Conservation (phyloP, 2,797 vertebrate genomes). For the Epinephelus malabaricus region DNA sequence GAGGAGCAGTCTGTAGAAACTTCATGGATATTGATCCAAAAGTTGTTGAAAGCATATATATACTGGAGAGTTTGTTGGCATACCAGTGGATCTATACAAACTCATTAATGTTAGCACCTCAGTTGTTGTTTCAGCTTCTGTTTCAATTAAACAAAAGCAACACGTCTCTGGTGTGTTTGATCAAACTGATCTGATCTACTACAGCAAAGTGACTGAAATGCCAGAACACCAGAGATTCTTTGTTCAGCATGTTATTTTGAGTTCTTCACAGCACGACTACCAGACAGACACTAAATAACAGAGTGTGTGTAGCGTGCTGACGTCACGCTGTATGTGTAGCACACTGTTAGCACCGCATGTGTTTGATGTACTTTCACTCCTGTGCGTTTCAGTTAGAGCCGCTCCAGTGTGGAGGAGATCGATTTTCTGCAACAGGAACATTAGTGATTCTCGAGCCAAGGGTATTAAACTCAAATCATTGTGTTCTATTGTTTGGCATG, state of each 20-base stretch:
- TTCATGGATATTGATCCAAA: background rate
- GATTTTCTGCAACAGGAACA: conserved; percentile 87
- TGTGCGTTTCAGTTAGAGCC: conserved; percentile 66
- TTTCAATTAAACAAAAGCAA: background rate
- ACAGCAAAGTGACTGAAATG: background rate
- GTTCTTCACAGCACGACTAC: background rate
- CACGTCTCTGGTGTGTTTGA: background rate
- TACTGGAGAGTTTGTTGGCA: too few relatives aligned
- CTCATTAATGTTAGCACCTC: background rate
- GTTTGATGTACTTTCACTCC: conserved; percentile 73
- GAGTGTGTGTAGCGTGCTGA: conserved; percentile 5
- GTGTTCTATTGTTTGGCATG: conserved; percentile 85
- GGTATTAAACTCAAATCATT: conserved; percentile 90
- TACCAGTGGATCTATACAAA: conserved; percentile 1
- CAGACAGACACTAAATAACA: background rate
- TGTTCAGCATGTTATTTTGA: conserved; percentile 16
- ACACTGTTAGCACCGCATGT: conserved; percentile 30
- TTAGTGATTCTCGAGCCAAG: conserved; percentile 85
- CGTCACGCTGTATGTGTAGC: conserved; percentile 10
- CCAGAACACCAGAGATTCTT: background rate
- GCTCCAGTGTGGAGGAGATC: conserved; percentile 77
- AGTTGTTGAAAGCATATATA: too few relatives aligned
- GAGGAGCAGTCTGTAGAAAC: too few relatives aligned
- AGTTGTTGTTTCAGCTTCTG: background rate
- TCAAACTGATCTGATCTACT: background rate